Base-by-base conservation (phyloP, 2,888 invertebrate genomes). In the Hypomecis punctinalis region DNA sequence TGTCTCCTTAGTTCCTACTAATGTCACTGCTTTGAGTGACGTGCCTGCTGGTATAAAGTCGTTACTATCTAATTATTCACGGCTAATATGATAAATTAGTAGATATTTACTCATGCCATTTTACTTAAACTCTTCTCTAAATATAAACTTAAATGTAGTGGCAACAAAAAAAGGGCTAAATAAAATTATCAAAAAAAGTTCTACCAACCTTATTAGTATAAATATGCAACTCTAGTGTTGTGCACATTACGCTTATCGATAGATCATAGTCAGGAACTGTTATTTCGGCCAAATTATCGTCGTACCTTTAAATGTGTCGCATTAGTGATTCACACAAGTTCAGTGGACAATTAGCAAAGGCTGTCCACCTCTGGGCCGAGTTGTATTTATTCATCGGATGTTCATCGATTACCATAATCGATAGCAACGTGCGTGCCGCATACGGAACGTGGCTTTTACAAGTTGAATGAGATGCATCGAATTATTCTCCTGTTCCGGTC, bases 331-430 rank as follows among this genome's bases (percentile, higher is more conserved):
- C 91, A 90, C 83, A 79, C 81, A 89, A 80, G 91, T 90, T 89
- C 89, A 90, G 84, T 86, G 90, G 86, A 90, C 91, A 92, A 93
- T 92, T 93, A 93, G 92, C 89, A 90, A 90, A 92, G 92, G 92
- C 91, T 92, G 92, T 91, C 90, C 87, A 93, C 92, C 92, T 91
- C 89, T 90, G 85, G 84, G 86, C 83, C 80, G 79, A 84, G 83
- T 79, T 86, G 87, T 90, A 90, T 90, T 86, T 90, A 93, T 93
- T 93, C 91, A 92, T 91, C 92, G 91, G 90, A 90, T 91, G 92
- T 90, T 82, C 84, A 87, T 75, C 83, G 92, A 93, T 93, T 92
- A 92, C 90, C 92, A 92, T 92, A 92, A 91, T 90, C 90, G 91
- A 91, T 89, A 89, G 79, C 85, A 87, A 83, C 83, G 88, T 85